phyloP scores from a whole-genome alignment of 2,797 vertebrate genomes.

The Labroides dimidiatus region DNA sequence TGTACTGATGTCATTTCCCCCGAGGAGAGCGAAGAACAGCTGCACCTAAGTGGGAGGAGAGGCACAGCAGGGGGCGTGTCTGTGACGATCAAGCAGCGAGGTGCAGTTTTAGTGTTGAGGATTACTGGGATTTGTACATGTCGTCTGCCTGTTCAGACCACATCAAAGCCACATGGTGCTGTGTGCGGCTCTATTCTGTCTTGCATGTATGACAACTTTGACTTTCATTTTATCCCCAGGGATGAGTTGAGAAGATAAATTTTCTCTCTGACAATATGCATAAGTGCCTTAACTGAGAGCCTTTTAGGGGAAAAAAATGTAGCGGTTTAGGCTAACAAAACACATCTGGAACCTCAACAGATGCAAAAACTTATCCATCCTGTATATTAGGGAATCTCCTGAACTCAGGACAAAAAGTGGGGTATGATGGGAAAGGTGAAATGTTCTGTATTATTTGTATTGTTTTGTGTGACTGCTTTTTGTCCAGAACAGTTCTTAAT shows the following conservation, averaged over 20 bases:
- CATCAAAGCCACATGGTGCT: slow-evolving; percentile 46
- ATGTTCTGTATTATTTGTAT: too few species aligned
- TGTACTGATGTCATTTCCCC: slow-evolving; percentile 42
- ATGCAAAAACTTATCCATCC: too few species aligned
- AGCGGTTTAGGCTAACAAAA: slow-evolving; percentile 5
- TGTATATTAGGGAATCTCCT: too few species aligned
- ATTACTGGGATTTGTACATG: slow-evolving; percentile 69
- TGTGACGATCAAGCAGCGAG: slow-evolving; percentile 47
- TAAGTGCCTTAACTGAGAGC: slow-evolving; percentile 1
- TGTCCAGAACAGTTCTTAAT: too few species aligned
- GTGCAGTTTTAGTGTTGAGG: slow-evolving; percentile 58
- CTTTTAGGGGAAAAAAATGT: not conserved
- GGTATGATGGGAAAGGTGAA: too few species aligned
- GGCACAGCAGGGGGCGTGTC: slow-evolving; percentile 34
- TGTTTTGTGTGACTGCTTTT: too few species aligned
- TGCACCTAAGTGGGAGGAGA: slow-evolving; percentile 47
- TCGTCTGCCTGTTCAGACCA: slow-evolving; percentile 52
- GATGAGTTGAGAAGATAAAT: slow-evolving; percentile 3
- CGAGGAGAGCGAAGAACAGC: slow-evolving; percentile 36
- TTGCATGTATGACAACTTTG: slow-evolving; percentile 25
- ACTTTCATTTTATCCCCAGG: slow-evolving; percentile 37
- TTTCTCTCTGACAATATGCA: slow-evolving; percentile 16
- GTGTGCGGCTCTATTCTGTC: slow-evolving; percentile 34
- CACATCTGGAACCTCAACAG: not conserved
- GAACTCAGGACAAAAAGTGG: too few species aligned